A percentile compares a stretch with the other conserved stretches of the same genome.
phyloP scores from a whole-genome alignment of 2,888 invertebrate genomes.

The Apomyelois bistriatella region DNA sequence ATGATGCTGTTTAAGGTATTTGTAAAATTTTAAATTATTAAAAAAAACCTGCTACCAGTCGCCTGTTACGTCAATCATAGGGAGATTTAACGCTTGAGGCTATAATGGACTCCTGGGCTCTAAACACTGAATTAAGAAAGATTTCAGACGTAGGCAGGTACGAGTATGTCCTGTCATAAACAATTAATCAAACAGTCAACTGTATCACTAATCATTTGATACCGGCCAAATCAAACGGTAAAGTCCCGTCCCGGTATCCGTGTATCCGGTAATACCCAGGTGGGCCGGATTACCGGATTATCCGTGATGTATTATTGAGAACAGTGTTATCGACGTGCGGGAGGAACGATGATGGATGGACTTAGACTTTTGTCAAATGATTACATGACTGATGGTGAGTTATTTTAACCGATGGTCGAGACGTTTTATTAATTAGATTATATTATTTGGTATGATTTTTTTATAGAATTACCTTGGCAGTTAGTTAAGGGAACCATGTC shows the following conservation, averaged over 20 bases:
- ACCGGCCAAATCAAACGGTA: constrained; percentile 6
- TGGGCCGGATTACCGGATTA: constrained; percentile 8
- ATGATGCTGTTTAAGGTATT: too few relatives aligned
- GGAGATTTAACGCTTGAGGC: too few relatives aligned
- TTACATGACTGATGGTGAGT: neutral
- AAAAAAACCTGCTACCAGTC: too few relatives aligned
- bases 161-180: neutral
- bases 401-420: neutral
- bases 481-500: too few relatives aligned
- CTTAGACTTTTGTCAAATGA: neutral
- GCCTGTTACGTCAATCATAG: too few relatives aligned
- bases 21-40: too few relatives aligned
- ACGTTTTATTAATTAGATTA: too few relatives aligned
- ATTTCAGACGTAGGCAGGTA: too few relatives aligned
- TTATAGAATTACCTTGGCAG: too few relatives aligned
- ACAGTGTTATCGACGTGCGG: neutral
- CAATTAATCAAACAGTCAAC: neutral
- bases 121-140: too few relatives aligned
- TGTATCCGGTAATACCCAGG: constrained; percentile 7
- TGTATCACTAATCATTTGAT: neutral
- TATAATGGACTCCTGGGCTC: too few relatives aligned
- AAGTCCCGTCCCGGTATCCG: neutral
- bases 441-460: too few relatives aligned
- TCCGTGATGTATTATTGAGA: constrained; percentile 7
- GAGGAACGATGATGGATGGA: neutral